A percentile compares a stretch with the other conserved stretches of the same genome.
Conservation (phyloP, 1,140 invertebrate genomes). For the Coenobita brevimanus region DNA sequence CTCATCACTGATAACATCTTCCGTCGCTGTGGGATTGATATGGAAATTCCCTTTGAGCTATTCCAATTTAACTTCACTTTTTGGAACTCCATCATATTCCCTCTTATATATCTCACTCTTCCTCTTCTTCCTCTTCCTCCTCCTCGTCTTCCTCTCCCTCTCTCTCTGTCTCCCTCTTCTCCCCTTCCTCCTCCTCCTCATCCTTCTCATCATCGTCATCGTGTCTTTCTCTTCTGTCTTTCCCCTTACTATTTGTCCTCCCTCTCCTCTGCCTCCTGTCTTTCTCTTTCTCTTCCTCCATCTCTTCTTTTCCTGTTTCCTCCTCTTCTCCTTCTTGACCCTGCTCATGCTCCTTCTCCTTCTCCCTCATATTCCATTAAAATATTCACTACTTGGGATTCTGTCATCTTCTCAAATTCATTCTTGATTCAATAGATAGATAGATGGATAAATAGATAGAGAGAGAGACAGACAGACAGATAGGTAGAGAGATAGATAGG, state of each 20-base stretch:
- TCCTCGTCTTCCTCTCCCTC: neutral
- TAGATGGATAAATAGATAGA: too few relatives aligned
- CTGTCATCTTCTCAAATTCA: too few relatives aligned
- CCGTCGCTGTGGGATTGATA: slow-evolving; percentile 13
- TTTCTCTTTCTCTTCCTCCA: too few relatives aligned
- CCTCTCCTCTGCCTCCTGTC: neutral
- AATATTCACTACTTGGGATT: too few relatives aligned
- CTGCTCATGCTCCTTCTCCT: too few relatives aligned
- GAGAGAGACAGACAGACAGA: too few relatives aligned
- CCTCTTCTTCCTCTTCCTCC: neutral
- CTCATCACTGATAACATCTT: slow-evolving; percentile 17
- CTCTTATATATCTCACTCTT: neutral
- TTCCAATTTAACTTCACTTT: slow-evolving; percentile 14
- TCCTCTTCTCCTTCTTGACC: neutral
- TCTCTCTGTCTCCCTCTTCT: neutral
- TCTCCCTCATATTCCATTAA: too few relatives aligned
- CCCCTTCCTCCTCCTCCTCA: neutral
- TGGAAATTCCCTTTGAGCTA: slow-evolving; percentile 28
- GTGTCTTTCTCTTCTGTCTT: neutral
- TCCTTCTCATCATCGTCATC: neutral
- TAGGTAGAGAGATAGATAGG: too few relatives aligned
- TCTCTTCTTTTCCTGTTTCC: too few relatives aligned
- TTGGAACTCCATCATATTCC: neutral
- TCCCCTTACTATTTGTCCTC: neutral
- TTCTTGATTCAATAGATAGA: too few relatives aligned